Conservation (phyloP, 2,797 vertebrate species). For the Lagocephalus sceleratus region DNA sequence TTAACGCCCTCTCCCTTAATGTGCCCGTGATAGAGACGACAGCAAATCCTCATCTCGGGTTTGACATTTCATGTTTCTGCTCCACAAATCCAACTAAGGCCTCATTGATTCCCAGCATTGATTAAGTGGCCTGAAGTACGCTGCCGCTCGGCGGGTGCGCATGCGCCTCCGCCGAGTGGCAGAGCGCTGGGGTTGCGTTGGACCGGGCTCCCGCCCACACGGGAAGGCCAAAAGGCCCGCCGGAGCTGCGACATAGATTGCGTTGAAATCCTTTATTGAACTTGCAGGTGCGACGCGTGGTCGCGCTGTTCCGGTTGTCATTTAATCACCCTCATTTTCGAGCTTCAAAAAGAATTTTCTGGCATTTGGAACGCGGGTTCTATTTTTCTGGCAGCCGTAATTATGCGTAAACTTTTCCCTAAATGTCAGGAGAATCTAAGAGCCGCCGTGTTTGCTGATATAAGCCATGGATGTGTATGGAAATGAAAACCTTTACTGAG, state of each 20-base stretch:
- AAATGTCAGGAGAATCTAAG: constrained; percentile 36
- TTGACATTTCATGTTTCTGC: constrained; percentile 53
- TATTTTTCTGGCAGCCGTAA: constrained; percentile 18
- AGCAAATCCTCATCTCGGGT: constrained; percentile 50
- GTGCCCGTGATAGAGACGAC: constrained; percentile 33
- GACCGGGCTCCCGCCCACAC: constrained; percentile 15
- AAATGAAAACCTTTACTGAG: too few relatives aligned
- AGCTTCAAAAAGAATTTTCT: constrained; percentile 29
- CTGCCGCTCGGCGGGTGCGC: constrained; percentile 20
- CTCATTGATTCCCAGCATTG: constrained; percentile 55
- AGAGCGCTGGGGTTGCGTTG: constrained; percentile 27
- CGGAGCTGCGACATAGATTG: too few relatives aligned
- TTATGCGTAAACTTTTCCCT: constrained; percentile 26
- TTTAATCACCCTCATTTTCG: constrained; percentile 45
- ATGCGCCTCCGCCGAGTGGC: too few relatives aligned
- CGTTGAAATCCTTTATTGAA: constrained; percentile 8
- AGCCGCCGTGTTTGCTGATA: constrained; percentile 33
- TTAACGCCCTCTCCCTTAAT: constrained; percentile 15
- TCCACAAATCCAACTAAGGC: constrained; percentile 47
- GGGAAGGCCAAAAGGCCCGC: too few relatives aligned
- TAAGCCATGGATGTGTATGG: neutral
- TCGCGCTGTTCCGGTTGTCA: constrained; percentile 41
- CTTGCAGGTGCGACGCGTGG: constrained; percentile 21
- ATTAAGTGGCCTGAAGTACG: constrained; percentile 44
- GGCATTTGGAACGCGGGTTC: constrained; percentile 31